Evolutionary conservation across 2,888 invertebrate species (phyloP).

Genomic region (Nezara viridula): DNA sequence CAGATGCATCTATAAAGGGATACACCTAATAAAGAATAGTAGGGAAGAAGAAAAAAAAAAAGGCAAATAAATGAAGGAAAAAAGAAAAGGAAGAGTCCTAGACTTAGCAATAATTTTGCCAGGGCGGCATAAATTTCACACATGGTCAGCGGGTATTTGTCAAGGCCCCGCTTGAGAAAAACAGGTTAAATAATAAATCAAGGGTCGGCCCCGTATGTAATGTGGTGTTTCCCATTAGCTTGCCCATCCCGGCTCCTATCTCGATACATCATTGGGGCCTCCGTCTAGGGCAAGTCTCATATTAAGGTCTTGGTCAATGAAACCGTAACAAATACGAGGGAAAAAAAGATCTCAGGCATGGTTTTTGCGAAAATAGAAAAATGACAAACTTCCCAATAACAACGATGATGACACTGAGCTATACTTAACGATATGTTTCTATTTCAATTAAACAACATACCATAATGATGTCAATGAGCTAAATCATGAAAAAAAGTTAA

Average conservation of each 20-base stretch:
- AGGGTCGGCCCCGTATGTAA: slow-evolving; percentile 42
- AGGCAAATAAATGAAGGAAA: slow-evolving; percentile 3
- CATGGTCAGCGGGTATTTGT: slow-evolving; percentile 43
- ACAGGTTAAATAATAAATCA: slow-evolving; percentile 51
- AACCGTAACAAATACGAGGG: background rate
- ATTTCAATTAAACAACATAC: no score
- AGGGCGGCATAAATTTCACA: slow-evolving; percentile 42
- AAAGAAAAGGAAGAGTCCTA: slow-evolving; percentile 44
- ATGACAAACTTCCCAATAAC: no score
- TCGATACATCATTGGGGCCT: slow-evolving; percentile 4
- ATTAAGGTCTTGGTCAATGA: background rate
- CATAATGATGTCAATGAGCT: no score
- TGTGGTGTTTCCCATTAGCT: slow-evolving; percentile 56
- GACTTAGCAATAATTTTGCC: slow-evolving; percentile 42
- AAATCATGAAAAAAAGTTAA: no score
- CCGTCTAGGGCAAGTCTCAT: background rate
- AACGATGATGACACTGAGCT: no score
- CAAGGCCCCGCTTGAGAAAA: slow-evolving; percentile 47
- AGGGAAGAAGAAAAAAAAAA: background rate
- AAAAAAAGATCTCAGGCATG: background rate
- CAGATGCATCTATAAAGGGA: slow-evolving; percentile 26
- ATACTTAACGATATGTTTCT: no score
- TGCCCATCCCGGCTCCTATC: slow-evolving; percentile 31
- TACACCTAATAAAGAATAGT: slow-evolving; percentile 48
- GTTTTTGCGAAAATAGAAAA: background rate